Evolutionary conservation across 2,888 invertebrate species (phyloP), one percentile per base, ranked within the genome.

Genomic region (Hyppa rectilinea): DNA sequence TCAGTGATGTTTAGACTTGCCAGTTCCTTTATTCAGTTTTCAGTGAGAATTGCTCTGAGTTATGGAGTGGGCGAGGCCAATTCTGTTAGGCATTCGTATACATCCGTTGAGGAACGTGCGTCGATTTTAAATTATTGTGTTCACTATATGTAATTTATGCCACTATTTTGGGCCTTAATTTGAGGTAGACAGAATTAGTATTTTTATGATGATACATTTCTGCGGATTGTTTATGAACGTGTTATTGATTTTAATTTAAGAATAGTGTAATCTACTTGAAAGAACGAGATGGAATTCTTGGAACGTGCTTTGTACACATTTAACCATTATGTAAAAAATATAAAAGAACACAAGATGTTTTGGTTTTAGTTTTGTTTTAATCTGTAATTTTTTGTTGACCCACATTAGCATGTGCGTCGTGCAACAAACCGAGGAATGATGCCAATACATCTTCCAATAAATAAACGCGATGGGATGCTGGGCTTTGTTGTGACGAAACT

Each of bases 41-140:
- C 90, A 90, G 88, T 86, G 82, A 84, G 87, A 91, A 91, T 91
- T 89, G 88, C 87, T 84, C 87, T 93, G 92, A 94, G 91, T 94
- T 94, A 93, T 92, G 89, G 83, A 84, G 84, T 77, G 83, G 82
- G 84, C 87, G 88, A 85, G 86, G 88, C 87, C 88, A 88, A 89
- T 92, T 91, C 86, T 89, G 90, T 86, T 75, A 84, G 89, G 91
- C 87, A 91, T 94, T 92, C 86, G 91, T 94, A 95, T 86, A 95
- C 95, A 95, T 95, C 95, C 95, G 95, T 89, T 84, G 80, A 81
- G 61, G 83, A 89, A 92, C 92, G 93, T 93, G 94, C 89, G 87
- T 82, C 81, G 84, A 88, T 88, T 90, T 84, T 87, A 90, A 92
- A 91, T 91, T 91, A 91, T 88, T 90, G 83, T 84, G 84, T 82